Conservation (phyloP, 1,140 invertebrate species). For the fruit fly (Drosophila melanogaster) region DNA sequence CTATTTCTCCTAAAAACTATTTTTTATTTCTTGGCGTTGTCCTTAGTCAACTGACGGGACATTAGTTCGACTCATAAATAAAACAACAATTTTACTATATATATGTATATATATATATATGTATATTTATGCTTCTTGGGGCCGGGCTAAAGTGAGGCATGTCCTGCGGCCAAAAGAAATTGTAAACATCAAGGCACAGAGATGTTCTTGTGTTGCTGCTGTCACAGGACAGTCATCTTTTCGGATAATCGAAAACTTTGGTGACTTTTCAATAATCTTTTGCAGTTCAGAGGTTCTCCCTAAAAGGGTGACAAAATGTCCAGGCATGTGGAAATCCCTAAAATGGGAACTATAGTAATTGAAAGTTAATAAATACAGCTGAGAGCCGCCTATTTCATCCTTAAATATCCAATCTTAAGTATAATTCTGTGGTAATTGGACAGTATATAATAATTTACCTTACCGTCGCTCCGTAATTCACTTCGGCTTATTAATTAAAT, state of each 20-base stretch:
- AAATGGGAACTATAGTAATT: background rate
- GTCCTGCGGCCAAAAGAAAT: conserved; percentile 63
- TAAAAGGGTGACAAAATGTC: background rate
- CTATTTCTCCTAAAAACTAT: too few relatives aligned
- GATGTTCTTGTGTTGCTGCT: background rate
- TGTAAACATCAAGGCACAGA: conserved; percentile 52
- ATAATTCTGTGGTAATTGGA: background rate
- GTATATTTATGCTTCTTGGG: conserved; percentile 57
- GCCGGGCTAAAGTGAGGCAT: conserved; percentile 56
- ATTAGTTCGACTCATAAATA: too few relatives aligned
- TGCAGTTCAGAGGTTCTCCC: background rate
- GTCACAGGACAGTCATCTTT: conserved; percentile 17
- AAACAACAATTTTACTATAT: too few relatives aligned
- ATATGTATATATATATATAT: too few relatives aligned
- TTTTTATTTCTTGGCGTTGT: too few relatives aligned
- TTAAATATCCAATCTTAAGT: background rate
- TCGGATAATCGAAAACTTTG: conserved; percentile 16
- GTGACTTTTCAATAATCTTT: conserved; percentile 18
- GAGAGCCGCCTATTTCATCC: background rate
- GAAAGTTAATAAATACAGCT: too few relatives aligned
- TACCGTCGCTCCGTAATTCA: conserved; percentile 11
- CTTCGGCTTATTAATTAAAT: conserved; percentile 26
- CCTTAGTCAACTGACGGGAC: too few relatives aligned
- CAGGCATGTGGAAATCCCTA: background rate
- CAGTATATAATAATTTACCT: conserved; percentile 34